Conservation (phyloP, 2,113 vertebrate species). For the Lophura nycthemera region DNA sequence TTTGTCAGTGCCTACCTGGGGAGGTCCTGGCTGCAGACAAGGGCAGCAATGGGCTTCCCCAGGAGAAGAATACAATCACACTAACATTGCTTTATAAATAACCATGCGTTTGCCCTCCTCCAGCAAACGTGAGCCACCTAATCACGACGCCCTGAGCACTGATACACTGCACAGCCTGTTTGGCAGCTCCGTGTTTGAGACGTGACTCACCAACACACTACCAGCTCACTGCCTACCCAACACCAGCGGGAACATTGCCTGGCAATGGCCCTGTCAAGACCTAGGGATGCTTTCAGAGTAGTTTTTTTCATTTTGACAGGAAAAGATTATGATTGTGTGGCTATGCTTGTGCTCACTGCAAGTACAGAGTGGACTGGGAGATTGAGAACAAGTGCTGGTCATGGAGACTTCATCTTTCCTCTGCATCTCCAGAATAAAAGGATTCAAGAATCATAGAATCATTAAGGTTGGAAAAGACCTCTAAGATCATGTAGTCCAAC, state of each 20-base stretch:
- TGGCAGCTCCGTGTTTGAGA: conserved; percentile 9
- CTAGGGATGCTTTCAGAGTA: neutral
- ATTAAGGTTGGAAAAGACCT: too few species aligned
- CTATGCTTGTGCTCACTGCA: neutral
- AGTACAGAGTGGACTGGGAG: neutral
- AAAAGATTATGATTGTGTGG: neutral
- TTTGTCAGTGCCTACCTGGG: rapidly evolving
- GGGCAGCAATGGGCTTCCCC: neutral
- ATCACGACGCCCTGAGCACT: neutral
- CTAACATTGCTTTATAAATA: neutral
- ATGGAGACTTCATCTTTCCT: neutral
- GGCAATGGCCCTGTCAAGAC: neutral
- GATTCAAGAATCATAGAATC: too few species aligned
- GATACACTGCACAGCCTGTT: neutral
- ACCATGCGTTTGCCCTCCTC: neutral
- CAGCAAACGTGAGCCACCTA: neutral
- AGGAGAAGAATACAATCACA: neutral
- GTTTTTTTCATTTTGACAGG: neutral
- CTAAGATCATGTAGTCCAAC: too few species aligned
- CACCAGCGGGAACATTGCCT: neutral
- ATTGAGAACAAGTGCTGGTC: neutral
- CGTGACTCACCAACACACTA: conserved; percentile 35
- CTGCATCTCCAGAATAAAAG: neutral
- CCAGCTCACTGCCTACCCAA: neutral
- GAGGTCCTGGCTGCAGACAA: rapidly evolving